Evolutionary conservation across 2,113 vertebrate species (phyloP).

Genomic region (Mixornis gularis): DNA sequence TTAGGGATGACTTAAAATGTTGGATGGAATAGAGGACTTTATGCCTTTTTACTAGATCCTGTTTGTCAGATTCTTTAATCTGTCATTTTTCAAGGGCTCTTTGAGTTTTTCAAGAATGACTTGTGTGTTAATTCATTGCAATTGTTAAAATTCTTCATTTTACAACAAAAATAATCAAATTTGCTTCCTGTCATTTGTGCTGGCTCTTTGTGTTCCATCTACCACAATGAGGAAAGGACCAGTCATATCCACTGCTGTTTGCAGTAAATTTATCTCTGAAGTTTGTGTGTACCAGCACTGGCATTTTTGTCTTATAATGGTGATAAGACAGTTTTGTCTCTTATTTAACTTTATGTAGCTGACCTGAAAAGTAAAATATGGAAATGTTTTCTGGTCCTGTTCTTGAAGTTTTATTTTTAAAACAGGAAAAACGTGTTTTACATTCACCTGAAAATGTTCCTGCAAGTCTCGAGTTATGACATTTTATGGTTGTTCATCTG

Average conservation of each 20-base stretch:
- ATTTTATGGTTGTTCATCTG: background rate
- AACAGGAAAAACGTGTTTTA: background rate
- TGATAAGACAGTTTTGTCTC: background rate
- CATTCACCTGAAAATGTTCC: background rate
- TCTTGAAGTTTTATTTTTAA: background rate
- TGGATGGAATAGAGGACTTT: background rate
- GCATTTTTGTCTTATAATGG: background rate
- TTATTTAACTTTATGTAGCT: background rate
- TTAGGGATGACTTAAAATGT: background rate
- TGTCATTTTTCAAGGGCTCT: background rate
- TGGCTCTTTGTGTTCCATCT: background rate
- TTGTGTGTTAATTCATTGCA: background rate
- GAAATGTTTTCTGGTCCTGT: background rate
- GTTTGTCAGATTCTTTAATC: background rate
- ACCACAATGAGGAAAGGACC: background rate
- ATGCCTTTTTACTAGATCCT: background rate
- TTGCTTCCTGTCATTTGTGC: background rate
- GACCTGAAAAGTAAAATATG: background rate
- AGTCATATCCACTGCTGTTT: background rate
- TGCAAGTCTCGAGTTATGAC: background rate
- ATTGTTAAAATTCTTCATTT: background rate
- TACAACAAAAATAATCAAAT: background rate
- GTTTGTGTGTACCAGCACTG: background rate
- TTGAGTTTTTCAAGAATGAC: background rate
- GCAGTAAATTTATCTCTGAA: background rate